These are phyloP conservation scores for Tiliqua scincoides DNA, from an alignment of 2,113 vertebrate species.

Conservation along the genomic window DNA sequence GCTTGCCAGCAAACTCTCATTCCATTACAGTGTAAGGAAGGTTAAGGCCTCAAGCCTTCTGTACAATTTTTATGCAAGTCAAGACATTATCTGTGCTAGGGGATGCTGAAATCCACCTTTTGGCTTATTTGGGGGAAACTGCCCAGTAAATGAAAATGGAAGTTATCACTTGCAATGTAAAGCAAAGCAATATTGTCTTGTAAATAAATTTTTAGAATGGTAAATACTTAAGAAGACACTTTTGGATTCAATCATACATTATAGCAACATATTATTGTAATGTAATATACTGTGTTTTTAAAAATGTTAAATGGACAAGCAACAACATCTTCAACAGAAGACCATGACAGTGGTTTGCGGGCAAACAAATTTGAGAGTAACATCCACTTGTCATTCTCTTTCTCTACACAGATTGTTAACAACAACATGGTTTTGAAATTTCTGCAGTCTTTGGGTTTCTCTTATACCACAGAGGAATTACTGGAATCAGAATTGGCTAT, in stretches of 20 bases:
- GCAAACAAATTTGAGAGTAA: background rate
- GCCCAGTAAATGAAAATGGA: background rate
- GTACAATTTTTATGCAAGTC: background rate
- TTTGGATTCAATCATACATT: too few relatives aligned
- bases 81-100: background rate
- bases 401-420: conserved; percentile 80
- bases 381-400: background rate
- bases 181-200: background rate
- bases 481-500: conserved; percentile 87
- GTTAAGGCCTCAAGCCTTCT: accelerated
- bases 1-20: conserved; percentile 90
- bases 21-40: conserved; percentile 82
- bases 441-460: conserved; percentile 80
- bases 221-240: background rate
- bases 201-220: background rate
- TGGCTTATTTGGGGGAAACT: background rate
- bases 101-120: background rate
- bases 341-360: accelerated
- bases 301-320: background rate
- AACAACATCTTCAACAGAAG: background rate
- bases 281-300: background rate
- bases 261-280: background rate
- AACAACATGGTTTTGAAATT: conserved; percentile 81
- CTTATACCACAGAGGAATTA: conserved; percentile 81
- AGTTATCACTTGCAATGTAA: background rate